Evolutionary conservation across 2,888 invertebrate genomes (phyloP), one percentile per base, ranked within the genome.

Genomic region (Apamea sordens): DNA sequence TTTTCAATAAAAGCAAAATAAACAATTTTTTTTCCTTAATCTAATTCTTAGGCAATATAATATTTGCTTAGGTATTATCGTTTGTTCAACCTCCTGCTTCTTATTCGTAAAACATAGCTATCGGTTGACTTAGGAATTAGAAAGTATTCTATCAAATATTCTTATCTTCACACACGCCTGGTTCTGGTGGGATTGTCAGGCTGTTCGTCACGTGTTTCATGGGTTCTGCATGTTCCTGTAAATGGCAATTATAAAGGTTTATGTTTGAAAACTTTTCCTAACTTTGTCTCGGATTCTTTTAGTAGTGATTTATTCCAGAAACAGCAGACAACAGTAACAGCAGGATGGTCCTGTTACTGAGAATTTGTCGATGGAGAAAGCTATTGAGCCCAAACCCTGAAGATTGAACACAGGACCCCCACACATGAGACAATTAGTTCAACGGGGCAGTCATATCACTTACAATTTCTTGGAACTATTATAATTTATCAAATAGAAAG

Each of bases 111-210:
- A 36, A 79, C 85, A 85, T 68, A 84, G 68, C 8, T 32, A 41
- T 47, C 61, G 44, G 11, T 28, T 59, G 7, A 36, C 50, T 61
- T 75, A 63, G 13, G 0, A 61, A 8, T 70, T 44, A 68, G 0
- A 7, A 6, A 41, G 11, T 69, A 77, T 79, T 79, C 85, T 89
- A 94, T 88, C 91, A 92, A 83, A 96, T 96, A 74, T 95, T 94
- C 79, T 95, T 96, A 79, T 95, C 95, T 88, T 96, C 95, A 59
- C 93, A 92, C 1, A 94, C 89, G 28, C 93, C 94, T 0, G 96
- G 95, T 79, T 95, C 95, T 0, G 95, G 94, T 0, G 96, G 94
- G 15, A 96, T 94, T 1, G 94, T 93, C 67, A 96, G 87, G 0
- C 93, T 88, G 76, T 93, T 94, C 7, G 92, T 77, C 1, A 91